A percentile compares a stretch with the other conserved stretches of the same genome.
These are phyloP conservation scores for Limonius californicus DNA, from an alignment of 1,140 invertebrate genomes.

Conservation along the genomic window DNA sequence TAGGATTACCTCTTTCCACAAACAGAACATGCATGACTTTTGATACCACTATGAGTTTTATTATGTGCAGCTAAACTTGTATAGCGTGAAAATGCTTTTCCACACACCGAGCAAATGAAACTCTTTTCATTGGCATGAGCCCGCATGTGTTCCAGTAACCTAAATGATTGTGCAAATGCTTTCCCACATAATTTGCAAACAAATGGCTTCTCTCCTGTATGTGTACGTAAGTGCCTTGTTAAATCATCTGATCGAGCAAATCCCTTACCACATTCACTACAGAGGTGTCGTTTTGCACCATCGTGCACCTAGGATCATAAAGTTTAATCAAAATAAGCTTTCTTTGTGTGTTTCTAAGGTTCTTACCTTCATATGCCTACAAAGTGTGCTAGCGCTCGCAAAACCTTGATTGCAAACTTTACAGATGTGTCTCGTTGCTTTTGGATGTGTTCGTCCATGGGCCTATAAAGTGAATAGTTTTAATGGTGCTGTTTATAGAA, in stretches of 20 bases:
- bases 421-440: constrained; percentile 43
- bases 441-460: constrained; percentile 26
- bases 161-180: constrained; percentile 40
- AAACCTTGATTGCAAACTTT: constrained; percentile 49
- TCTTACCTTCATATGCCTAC: constrained; percentile 44
- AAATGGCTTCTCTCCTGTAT: constrained; percentile 58
- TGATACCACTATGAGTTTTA: constrained; percentile 45
- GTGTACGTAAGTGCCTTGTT: constrained; percentile 52
- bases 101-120: constrained; percentile 56
- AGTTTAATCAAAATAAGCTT: no score
- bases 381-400: constrained; percentile 48
- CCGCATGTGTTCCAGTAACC: constrained; percentile 58
- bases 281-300: constrained; percentile 57
- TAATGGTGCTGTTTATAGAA: no score
- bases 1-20: constrained; percentile 44
- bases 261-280: constrained; percentile 55
- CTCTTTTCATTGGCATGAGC: constrained; percentile 61
- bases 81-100: constrained; percentile 47
- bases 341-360: no score
- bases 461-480: constrained; percentile 17
- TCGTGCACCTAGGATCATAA: constrained; percentile 34
- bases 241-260: constrained; percentile 50
- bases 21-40: constrained; percentile 41
- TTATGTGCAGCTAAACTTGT: constrained; percentile 46
- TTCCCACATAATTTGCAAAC: constrained; percentile 56